Conservation (phyloP, 2,113 vertebrate genomes). For the Eonycteris spelaea region DNA sequence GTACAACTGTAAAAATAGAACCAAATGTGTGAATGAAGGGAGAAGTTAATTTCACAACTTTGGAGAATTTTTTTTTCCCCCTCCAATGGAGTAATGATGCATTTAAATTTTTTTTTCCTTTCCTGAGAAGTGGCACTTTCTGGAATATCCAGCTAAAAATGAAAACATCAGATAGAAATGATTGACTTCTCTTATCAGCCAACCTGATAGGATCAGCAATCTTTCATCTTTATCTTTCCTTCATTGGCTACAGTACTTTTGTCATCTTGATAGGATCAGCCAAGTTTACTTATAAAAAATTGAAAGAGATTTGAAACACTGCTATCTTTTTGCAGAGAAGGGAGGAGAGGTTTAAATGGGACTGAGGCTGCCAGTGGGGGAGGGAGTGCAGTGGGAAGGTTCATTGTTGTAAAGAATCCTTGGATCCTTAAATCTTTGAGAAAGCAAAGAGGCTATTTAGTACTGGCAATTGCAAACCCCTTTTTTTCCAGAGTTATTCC, state of each 20-base stretch:
- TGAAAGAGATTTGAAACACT: conserved; percentile 32
- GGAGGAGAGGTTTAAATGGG: not conserved
- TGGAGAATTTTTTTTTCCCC: not conserved
- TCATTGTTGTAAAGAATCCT: not conserved
- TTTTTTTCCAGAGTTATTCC: not conserved
- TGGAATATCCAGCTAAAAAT: conserved; percentile 33
- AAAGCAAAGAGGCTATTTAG: not conserved
- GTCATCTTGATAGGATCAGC: not conserved
- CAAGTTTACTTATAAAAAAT: not conserved
- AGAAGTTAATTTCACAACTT: conserved; percentile 67
- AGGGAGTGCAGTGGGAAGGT: not conserved
- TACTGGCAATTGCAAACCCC: not conserved
- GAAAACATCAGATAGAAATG: conserved; percentile 1
- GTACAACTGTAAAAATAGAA: conserved; percentile 62
- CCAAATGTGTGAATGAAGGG: conserved; percentile 61
- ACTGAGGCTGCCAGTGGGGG: not conserved
- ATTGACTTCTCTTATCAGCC: not conserved
- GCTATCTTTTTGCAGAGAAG: not conserved
- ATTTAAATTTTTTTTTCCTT: not conserved
- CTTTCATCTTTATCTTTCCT: conserved; percentile 22
- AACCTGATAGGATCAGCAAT: not conserved
- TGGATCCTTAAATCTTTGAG: not conserved
- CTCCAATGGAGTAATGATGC: not conserved
- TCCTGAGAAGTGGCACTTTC: not conserved
- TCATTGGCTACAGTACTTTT: not conserved